phyloP scores from a whole-genome alignment of 2,888 invertebrate genomes.

The Synergus gifuensis region DNA sequence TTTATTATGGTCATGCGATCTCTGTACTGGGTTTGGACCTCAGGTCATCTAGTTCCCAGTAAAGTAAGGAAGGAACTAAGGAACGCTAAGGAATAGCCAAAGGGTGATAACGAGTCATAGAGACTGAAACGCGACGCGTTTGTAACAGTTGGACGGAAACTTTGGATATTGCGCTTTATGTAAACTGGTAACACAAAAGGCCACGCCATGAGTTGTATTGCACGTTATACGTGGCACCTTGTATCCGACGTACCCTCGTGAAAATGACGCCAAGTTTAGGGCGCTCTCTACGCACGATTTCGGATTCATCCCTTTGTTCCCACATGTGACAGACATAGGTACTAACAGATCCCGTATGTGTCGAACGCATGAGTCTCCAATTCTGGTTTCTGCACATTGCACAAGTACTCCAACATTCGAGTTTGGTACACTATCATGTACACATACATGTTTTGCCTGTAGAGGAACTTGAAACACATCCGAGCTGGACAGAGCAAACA shows the following conservation, averaged over 20 bases:
- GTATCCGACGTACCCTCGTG: background rate
- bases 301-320: conserved; percentile 32
- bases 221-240: no score
- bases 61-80: background rate
- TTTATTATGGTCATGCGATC: conserved; percentile 32
- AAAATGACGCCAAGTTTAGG: conserved; percentile 11
- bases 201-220: background rate
- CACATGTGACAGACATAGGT: conserved; percentile 11
- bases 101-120: conserved; percentile 8
- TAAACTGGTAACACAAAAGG: conserved; percentile 10
- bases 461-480: conserved; percentile 26
- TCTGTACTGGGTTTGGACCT: background rate
- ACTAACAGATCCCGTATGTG: background rate
- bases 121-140: conserved; percentile 6
- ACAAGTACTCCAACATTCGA: conserved; percentile 16
- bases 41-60: background rate
- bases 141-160: conserved; percentile 5
- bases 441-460: conserved; percentile 28
- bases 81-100: background rate
- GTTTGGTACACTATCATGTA: conserved; percentile 34
- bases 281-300: conserved; percentile 1
- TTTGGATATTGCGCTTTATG: conserved; percentile 27
- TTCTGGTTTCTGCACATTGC: conserved; percentile 13
- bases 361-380: conserved; percentile 4
- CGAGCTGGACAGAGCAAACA: conserved; percentile 25